Evolutionary conservation across 2,888 invertebrate genomes (phyloP).

Genomic region (Prosapia bicincta): DNA sequence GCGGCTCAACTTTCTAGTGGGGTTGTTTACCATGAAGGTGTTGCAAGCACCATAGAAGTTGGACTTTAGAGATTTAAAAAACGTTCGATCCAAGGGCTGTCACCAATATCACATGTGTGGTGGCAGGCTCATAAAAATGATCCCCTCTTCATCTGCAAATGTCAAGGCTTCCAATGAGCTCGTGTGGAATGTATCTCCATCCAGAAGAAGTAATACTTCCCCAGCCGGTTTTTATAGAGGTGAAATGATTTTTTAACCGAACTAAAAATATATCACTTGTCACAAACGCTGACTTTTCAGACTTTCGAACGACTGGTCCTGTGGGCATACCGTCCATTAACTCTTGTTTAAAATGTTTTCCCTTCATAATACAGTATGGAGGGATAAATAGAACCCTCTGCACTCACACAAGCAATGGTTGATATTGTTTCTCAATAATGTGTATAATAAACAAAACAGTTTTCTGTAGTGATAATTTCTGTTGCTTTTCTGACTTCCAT

Average conservation of each 20-base stretch:
- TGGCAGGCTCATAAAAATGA: constrained; percentile 8
- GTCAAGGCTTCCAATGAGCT: background rate
- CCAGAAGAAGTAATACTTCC: constrained; percentile 4
- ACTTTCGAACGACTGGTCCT: background rate
- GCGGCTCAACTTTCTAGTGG: too few relatives aligned
- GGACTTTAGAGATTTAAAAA: constrained; percentile 7
- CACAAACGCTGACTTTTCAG: constrained; percentile 2
- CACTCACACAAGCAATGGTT: too few relatives aligned
- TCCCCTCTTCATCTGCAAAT: constrained; percentile 10
- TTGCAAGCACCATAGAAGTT: constrained; percentile 14
- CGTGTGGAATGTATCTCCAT: constrained; percentile 4
- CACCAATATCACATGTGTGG: background rate
- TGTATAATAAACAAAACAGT: too few relatives aligned
- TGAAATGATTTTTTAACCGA: constrained; percentile 5
- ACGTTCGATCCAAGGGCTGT: constrained; percentile 4
- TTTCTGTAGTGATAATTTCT: too few relatives aligned
- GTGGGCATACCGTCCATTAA: constrained; percentile 8
- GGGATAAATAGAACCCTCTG: too few relatives aligned
- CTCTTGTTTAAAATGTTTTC: background rate
- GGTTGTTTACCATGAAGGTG: constrained; percentile 16
- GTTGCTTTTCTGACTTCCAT: too few relatives aligned
- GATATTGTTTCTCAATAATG: too few relatives aligned
- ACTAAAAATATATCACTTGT: background rate
- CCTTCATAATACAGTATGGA: background rate
- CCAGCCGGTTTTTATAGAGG: constrained; percentile 3